Percentiles rank a stretch among this genome's conserved stretches.
Evolutionary conservation across 1,140 invertebrate genomes (phyloP).

Genomic region (Ylistrum balloti): DNA sequence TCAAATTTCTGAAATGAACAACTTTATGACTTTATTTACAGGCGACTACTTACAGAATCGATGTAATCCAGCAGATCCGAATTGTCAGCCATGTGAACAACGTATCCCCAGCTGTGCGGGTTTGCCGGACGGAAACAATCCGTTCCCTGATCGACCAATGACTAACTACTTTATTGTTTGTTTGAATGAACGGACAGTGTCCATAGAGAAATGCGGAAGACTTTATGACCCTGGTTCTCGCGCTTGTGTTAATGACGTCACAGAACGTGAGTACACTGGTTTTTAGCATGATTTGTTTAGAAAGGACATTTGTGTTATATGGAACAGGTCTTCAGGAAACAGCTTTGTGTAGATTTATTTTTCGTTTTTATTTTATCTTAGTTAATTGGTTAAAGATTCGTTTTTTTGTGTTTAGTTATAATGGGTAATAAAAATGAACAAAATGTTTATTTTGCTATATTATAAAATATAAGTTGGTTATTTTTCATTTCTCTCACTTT

Average conservation of each 20-base stretch:
- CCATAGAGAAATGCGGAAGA: constrained; percentile 63
- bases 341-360: too few species aligned
- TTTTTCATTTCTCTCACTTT: too few species aligned
- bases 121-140: constrained; percentile 63
- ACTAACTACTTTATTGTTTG: constrained; percentile 66
- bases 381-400: too few species aligned
- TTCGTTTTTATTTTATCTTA: too few species aligned
- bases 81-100: constrained; percentile 67
- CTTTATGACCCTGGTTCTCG: constrained; percentile 68
- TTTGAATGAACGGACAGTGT: constrained; percentile 64
- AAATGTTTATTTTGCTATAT: too few species aligned
- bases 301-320: too few species aligned
- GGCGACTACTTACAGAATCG: constrained; percentile 72
- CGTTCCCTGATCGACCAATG: constrained; percentile 63
- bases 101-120: constrained; percentile 69
- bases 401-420: too few species aligned
- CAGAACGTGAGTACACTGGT: constrained; percentile 56
- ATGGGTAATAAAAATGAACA: too few species aligned
- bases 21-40: constrained; percentile 38
- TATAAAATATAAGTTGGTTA: too few species aligned
- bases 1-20: too few species aligned
- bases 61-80: constrained; percentile 59
- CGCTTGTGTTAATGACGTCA: constrained; percentile 63
- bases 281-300: neutral
- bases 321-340: too few species aligned